These are phyloP conservation scores for Tachina grossa DNA, from an alignment of 2,888 invertebrate species.

Conservation along the genomic window DNA sequence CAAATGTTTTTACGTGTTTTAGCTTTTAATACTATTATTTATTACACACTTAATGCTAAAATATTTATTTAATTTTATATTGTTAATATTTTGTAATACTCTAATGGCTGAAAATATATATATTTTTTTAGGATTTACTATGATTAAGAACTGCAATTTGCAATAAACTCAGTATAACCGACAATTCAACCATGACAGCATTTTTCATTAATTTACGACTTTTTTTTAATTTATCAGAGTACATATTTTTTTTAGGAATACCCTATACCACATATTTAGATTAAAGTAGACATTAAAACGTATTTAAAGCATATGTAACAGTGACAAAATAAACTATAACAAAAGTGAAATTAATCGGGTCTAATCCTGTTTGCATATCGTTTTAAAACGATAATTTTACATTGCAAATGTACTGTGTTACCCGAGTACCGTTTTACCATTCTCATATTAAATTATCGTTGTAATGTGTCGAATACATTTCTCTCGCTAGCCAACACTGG, in stretches of 20 bases:
- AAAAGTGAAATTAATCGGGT: no score
- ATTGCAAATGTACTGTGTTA: no score
- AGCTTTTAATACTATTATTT: neutral
- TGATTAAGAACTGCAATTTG: conserved; percentile 56
- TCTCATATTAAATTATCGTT: no score
- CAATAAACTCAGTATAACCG: conserved; percentile 52
- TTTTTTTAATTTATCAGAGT: conserved; percentile 19
- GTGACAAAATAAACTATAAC: no score
- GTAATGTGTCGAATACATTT: no score
- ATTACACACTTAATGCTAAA: neutral
- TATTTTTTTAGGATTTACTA: conserved; percentile 23
- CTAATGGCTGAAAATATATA: conserved; percentile 36
- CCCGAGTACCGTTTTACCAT: no score
- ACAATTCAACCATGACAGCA: conserved; percentile 63
- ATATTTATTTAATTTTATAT: conserved; percentile 31
- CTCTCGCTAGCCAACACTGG: no score
- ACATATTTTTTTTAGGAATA: neutral
- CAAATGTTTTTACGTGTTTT: no score
- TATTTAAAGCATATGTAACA: neutral
- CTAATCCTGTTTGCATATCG: no score
- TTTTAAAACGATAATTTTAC: no score
- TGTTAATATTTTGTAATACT: conserved; percentile 39
- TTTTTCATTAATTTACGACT: conserved; percentile 51
- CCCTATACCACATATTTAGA: neutral
- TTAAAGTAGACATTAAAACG: neutral